These are phyloP conservation scores for Xylocampa areola DNA, from an alignment of 2,888 invertebrate genomes.

Conservation along the genomic window DNA sequence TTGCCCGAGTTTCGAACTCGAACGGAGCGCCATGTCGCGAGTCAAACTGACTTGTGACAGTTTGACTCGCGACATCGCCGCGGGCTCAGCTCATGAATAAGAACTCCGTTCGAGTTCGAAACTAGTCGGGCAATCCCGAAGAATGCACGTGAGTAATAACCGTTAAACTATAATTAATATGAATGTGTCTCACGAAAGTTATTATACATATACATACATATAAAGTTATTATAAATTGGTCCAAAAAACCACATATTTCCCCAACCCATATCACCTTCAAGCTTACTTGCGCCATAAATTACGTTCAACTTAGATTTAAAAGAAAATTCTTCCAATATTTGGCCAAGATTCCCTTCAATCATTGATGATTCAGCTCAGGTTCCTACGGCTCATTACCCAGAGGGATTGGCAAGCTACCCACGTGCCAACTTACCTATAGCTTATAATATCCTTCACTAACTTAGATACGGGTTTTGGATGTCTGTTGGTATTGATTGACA, in stretches of 20 bases:
- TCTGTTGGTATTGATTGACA: not conserved
- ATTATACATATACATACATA: too few relatives aligned
- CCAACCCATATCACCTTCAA: slow-evolving; percentile 3
- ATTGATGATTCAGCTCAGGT: slow-evolving; percentile 51
- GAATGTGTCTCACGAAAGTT: too few relatives aligned
- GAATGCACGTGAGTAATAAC: too few relatives aligned
- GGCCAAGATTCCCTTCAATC: slow-evolving; percentile 3
- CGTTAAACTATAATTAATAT: too few relatives aligned
- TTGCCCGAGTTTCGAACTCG: too few relatives aligned
- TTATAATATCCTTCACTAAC: slow-evolving; percentile 11
- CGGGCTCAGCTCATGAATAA: too few relatives aligned
- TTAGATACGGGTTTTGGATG: not conserved
- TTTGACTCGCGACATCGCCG: too few relatives aligned
- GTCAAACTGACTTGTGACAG: too few relatives aligned
- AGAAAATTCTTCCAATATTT: slow-evolving; percentile 22
- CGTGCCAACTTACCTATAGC: slow-evolving; percentile 30
- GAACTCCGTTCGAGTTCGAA: too few relatives aligned
- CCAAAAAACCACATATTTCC: not conserved
- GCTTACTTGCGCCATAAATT: slow-evolving; percentile 8
- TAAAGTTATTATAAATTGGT: not conserved
- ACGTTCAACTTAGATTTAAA: not conserved
- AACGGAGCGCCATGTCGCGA: too few relatives aligned
- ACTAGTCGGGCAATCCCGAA: too few relatives aligned
- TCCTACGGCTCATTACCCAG: slow-evolving; percentile 47
- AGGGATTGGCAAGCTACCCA: slow-evolving; percentile 26